Conservation (phyloP, 1,140 invertebrate species). For the Vanessa tameamea region DNA sequence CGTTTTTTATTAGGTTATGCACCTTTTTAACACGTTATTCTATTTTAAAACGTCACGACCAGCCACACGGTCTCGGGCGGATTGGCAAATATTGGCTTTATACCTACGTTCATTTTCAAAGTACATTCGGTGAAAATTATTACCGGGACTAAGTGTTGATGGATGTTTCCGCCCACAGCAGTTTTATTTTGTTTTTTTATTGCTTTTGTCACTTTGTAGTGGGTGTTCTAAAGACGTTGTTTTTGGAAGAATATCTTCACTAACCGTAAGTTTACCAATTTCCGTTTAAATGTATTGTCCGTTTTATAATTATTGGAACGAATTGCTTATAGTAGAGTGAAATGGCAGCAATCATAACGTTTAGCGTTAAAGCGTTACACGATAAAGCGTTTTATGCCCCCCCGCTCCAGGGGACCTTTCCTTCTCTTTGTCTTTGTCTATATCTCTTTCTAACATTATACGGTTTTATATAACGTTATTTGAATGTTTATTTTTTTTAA, state of each 20-base stretch:
- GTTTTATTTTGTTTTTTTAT: conserved; percentile 19
- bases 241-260: background rate
- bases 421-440: too few relatives aligned
- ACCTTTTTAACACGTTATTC: conserved; percentile 31
- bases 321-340: too few relatives aligned
- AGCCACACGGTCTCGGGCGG: conserved; percentile 31
- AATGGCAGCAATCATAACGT: too few relatives aligned
- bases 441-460: too few relatives aligned
- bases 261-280: too few relatives aligned
- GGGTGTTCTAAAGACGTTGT: background rate
- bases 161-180: conserved; percentile 22
- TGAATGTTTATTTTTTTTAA: too few relatives aligned
- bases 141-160: conserved; percentile 25
- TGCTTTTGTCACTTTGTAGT: conserved; percentile 11
- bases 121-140: conserved; percentile 20
- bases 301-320: too few relatives aligned
- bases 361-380: too few relatives aligned
- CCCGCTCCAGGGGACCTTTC: too few relatives aligned
- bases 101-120: background rate
- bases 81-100: conserved; percentile 23
- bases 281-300: too few relatives aligned
- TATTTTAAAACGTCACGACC: conserved; percentile 22
- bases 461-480: too few relatives aligned
- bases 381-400: too few relatives aligned
- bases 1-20: conserved; percentile 35